Conservation (phyloP, 2,888 invertebrate species). For the Alentia gelatinosa region DNA sequence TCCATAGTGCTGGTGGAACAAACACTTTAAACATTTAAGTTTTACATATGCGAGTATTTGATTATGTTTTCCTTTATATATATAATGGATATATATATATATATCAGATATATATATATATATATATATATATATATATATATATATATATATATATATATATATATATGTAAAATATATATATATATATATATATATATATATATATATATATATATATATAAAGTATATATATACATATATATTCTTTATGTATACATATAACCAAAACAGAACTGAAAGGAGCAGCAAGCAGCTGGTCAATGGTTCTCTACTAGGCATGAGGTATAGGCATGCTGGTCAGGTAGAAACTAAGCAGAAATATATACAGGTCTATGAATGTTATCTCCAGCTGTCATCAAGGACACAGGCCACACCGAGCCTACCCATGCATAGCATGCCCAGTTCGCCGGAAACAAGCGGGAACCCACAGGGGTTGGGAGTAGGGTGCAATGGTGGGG, state of each 20-base stretch:
- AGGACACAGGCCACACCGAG: neutral
- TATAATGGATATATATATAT: neutral
- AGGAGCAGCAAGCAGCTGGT: neutral
- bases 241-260: neutral
- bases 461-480: neutral
- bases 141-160: neutral
- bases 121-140: neutral
- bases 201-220: constrained; percentile 20
- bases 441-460: neutral
- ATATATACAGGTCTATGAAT: neutral
- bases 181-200: constrained; percentile 26
- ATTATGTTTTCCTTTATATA: neutral
- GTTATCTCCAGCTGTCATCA: neutral
- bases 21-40: neutral
- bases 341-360: neutral
- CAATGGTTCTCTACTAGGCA: neutral
- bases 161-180: too few relatives aligned
- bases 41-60: neutral
- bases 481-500: too few relatives aligned
- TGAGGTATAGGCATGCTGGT: neutral
- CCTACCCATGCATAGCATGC: neutral
- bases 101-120: too few relatives aligned
- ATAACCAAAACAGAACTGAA: too few relatives aligned
- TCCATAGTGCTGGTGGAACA: too few relatives aligned
- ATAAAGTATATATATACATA: neutral